phyloP scores from a whole-genome alignment of 2,797 vertebrate genomes.

The Pipistrellus kuhlii region DNA sequence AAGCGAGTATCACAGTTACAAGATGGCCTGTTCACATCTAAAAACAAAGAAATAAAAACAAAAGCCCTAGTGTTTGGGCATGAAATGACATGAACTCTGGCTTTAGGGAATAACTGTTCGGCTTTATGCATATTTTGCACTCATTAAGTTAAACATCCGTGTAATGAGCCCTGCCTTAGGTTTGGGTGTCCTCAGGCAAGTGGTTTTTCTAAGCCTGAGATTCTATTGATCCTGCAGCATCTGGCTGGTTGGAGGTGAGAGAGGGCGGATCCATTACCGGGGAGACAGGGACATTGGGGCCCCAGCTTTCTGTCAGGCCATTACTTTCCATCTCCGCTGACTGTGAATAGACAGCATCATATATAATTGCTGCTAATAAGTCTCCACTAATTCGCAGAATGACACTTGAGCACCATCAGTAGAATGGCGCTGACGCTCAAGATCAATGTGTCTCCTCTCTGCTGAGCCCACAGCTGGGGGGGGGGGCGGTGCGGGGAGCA shows the following conservation, averaged over 20 bases:
- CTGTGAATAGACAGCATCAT: constrained; percentile 88
- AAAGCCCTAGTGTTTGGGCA: constrained; percentile 37
- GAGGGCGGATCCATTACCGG: constrained; percentile 86
- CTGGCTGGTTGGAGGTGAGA: constrained; percentile 82
- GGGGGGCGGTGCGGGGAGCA: neutral
- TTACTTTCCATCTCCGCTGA: constrained; percentile 90
- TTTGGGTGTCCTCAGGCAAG: constrained; percentile 82
- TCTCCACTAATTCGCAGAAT: constrained; percentile 82
- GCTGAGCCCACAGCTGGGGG: neutral
- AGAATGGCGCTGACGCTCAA: constrained; percentile 43
- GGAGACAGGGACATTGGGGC: constrained; percentile 88
- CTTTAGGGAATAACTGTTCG: constrained; percentile 61
- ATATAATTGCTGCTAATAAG: constrained; percentile 88
- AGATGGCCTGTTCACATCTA: neutral
- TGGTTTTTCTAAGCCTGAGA: constrained; percentile 85
- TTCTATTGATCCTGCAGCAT: constrained; percentile 86
- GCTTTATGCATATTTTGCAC: constrained; percentile 69
- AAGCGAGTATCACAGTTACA: neutral
- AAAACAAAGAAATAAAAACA: constrained; percentile 39
- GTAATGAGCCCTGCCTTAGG: constrained; percentile 81
- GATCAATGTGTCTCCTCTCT: constrained; percentile 51
- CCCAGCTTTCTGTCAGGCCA: constrained; percentile 87
- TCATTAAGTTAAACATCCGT: constrained; percentile 81
- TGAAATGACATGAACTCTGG: constrained; percentile 66
- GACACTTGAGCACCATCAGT: constrained; percentile 72